Evolutionary conservation across 2,888 invertebrate species (phyloP).

Genomic region (Latrodectus hesperus): DNA sequence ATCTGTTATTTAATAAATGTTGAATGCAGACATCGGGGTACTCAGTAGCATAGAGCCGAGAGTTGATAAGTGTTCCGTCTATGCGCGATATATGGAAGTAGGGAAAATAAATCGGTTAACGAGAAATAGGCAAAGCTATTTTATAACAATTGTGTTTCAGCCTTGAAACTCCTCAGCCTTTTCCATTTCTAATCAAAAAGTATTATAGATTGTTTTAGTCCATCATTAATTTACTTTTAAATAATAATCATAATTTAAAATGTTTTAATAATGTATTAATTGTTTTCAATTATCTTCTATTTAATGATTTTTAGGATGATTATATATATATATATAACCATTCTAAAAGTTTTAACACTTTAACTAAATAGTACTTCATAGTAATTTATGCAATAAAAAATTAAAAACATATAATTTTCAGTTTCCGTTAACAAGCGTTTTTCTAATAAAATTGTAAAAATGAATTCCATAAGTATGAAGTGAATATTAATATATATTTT

Average conservation of each 20-base stretch:
- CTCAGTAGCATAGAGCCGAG: neutral
- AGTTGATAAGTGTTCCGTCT: constrained; percentile 23
- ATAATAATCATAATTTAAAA: neutral
- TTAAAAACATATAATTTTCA: no score
- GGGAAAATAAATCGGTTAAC: constrained; percentile 2
- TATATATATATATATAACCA: no score
- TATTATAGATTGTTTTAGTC: neutral
- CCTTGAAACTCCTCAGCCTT: no score
- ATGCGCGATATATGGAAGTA: neutral
- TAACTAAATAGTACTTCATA: no score
- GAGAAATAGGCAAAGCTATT: neutral
- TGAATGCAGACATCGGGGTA: constrained; percentile 8
- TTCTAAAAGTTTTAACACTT: no score
- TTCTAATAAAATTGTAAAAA: neutral
- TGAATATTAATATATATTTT: no score
- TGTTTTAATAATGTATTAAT: neutral
- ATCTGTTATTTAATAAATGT: constrained; percentile 56
- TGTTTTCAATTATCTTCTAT: no score
- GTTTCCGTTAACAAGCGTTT: neutral
- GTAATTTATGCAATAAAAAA: no score
- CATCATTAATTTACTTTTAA: neutral
- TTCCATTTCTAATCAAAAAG: neutral
- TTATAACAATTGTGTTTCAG: no score
- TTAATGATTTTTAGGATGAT: no score
- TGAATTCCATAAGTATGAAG: neutral